phyloP scores from a whole-genome alignment of 1,140 invertebrate species.

The Sipha flava region DNA sequence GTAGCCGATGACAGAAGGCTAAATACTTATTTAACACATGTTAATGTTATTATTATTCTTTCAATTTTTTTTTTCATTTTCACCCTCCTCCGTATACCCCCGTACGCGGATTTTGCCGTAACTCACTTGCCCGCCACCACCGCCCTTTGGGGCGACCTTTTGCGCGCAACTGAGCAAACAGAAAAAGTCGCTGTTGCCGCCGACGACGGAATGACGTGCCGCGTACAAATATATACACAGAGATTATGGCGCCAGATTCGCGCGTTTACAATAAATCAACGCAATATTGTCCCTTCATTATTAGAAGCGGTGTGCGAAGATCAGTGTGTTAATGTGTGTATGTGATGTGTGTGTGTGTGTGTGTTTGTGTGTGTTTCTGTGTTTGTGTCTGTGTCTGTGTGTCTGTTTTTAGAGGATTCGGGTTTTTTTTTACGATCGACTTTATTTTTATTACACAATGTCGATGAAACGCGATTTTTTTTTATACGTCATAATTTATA shows the following conservation, averaged over 20 bases:
- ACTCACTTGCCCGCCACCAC: not conserved
- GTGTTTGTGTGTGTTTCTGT: not conserved
- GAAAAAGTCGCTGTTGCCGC: not conserved
- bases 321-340: not conserved
- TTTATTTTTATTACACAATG: not conserved
- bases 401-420: not conserved
- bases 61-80: not conserved
- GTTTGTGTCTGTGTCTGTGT: not conserved
- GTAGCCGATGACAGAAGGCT: conserved; percentile 6
- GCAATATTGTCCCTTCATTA: conserved; percentile 21
- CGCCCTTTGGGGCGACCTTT: not conserved
- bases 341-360: not conserved
- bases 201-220: not conserved
- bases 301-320: not conserved
- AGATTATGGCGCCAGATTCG: conserved; percentile 18
- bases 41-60: conserved; percentile 21
- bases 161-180: conserved; percentile 23
- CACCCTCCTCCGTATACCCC: not conserved
- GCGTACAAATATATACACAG: conserved; percentile 17
- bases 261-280: conserved; percentile 8
- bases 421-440: not conserved
- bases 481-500: too few relatives aligned
- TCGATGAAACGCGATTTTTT: not conserved
- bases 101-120: too few relatives aligned
- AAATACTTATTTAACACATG: conserved; percentile 32